These are phyloP conservation scores for Syngnathus floridae DNA, from an alignment of 2,113 vertebrate species.

Conservation along the genomic window DNA sequence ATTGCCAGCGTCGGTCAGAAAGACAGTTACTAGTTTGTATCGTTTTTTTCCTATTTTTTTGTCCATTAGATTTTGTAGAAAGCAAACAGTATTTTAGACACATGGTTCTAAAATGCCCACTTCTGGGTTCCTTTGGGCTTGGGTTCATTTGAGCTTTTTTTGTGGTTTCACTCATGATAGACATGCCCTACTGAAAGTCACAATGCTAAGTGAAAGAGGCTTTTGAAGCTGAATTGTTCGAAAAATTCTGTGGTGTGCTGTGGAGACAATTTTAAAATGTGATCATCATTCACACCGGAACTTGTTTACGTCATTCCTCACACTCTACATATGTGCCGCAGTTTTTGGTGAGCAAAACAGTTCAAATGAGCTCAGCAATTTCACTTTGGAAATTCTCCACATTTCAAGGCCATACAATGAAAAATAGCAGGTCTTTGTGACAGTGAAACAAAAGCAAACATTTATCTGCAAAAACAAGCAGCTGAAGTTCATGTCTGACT, in stretches of 20 bases:
- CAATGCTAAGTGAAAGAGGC: background rate
- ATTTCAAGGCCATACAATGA: constrained; percentile 18
- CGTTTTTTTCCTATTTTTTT: background rate
- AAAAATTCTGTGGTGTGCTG: background rate
- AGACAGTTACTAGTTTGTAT: background rate
- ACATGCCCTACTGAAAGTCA: background rate
- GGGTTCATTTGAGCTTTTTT: background rate
- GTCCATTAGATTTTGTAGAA: background rate
- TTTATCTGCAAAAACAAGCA: constrained; percentile 22
- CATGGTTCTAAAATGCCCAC: background rate
- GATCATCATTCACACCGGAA: background rate
- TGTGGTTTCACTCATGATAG: background rate
- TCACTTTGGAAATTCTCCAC: constrained; percentile 1
- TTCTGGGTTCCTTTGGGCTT: background rate
- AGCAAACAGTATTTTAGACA: background rate
- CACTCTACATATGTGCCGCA: background rate
- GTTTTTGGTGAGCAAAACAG: background rate
- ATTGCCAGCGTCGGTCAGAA: background rate
- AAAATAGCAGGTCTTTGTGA: constrained; percentile 48
- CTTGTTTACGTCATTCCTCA: background rate
- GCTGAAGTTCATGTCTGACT: constrained; percentile 24
- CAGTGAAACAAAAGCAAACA: constrained; percentile 40
- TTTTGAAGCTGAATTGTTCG: background rate
- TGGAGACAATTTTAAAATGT: background rate
- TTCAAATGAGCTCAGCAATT: background rate